phyloP scores from a whole-genome alignment of 2,113 vertebrate genomes.

The Paradoxurus hermaphroditus region DNA sequence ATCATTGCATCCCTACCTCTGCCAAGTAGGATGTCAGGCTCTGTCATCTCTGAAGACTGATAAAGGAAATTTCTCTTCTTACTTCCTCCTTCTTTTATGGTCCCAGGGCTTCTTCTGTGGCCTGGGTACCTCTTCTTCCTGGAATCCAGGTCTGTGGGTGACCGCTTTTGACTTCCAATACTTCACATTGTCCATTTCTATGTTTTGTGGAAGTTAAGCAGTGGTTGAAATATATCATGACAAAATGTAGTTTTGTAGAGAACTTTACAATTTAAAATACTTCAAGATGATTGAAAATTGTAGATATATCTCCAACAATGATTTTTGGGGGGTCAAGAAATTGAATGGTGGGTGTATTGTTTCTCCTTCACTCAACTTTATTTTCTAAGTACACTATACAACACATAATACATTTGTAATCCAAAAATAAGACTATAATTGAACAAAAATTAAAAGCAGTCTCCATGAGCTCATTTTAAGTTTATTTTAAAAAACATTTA shows the following conservation, averaged over 20 bases:
- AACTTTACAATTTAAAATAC: background rate
- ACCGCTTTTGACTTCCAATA: background rate
- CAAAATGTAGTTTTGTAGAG: background rate
- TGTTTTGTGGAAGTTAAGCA: background rate
- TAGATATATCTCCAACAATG: background rate
- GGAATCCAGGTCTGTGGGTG: background rate
- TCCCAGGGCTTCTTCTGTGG: background rate
- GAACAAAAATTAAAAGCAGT: background rate
- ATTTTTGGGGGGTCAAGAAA: background rate
- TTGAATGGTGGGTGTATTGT: background rate
- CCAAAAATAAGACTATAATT: background rate
- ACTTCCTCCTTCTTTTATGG: background rate
- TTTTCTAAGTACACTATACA: background rate
- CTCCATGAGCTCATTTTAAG: background rate
- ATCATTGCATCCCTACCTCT: background rate
- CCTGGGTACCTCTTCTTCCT: background rate
- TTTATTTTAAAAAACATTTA: background rate
- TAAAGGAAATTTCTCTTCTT: background rate
- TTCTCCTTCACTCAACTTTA: background rate
- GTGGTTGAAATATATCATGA: background rate
- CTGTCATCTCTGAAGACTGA: background rate
- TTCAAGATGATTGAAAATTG: background rate
- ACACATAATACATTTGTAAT: background rate
- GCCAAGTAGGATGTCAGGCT: background rate
- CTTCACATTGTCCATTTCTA: background rate